Evolutionary conservation across 2,888 invertebrate genomes (phyloP), one percentile per base, ranked within the genome.

Genomic region (Eudemis profundana): DNA sequence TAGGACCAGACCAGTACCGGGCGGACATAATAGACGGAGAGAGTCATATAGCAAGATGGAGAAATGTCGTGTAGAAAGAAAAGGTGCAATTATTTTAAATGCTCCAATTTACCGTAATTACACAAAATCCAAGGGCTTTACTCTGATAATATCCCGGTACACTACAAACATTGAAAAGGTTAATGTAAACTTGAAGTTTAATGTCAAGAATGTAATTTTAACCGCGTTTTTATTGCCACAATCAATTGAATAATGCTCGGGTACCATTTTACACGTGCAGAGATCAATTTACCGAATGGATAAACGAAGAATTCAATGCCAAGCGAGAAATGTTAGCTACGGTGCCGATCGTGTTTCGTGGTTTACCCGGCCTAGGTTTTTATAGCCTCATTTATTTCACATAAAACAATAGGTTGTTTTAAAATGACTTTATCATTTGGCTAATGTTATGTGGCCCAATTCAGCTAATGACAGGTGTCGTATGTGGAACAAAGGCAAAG

Each of bases 401-500:
- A 15, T 49, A 23, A 27, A 29, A 49, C 27, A 49, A 29, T 49
- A 21, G 46, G 49, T 10, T 14, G 19, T 29, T 15, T 14, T n/a
- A 27, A 49, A 29, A 29, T 51, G 17, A 14, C 38, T 42, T 36
- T 21, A 19, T n/a, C 38, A 27, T 42, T 42, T 10, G 8, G 21
- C 23, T 40, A 50, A 51, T 51, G 19, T 38, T 38, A 14, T 46
- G 59, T 57, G 59, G 29, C 57, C 19, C 33, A 23, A 33, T 67
- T 47, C 4, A 5, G 17, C 38, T 42, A 61, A 66, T 61, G 44
- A 36, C 29, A 68, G 68, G 67, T 67, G 62, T 66, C 66, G 69
- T 70, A 70, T 68, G 73, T 61, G 70, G 72, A 73, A 74, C 74
- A 73, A 73, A 81, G 78, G 76, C 73, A 77, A 78, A 78, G 78